A percentile compares a stretch with the other conserved stretches of the same genome.
Evolutionary conservation across 2,888 invertebrate species (phyloP).

Genomic region (Eristalis tenax): DNA sequence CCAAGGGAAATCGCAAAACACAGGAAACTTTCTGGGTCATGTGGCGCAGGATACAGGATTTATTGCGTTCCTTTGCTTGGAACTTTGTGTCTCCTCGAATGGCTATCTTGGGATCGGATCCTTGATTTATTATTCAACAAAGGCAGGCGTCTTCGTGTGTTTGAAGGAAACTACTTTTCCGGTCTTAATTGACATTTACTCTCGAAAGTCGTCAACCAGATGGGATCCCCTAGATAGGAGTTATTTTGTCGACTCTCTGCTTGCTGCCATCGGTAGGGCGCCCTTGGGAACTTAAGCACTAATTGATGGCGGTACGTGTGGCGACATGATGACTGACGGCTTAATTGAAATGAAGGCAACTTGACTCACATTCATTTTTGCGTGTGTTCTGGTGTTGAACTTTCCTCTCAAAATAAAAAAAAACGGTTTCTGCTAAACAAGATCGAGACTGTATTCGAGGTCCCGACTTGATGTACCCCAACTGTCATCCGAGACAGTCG

Average conservation of each 20-base stretch:
- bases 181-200: neutral
- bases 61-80: constrained; percentile 14
- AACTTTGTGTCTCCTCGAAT: constrained; percentile 21
- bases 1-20: neutral
- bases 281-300: neutral
- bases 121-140: constrained; percentile 25
- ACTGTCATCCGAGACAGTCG: too few species aligned
- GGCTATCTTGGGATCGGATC: constrained; percentile 6
- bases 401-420: too few species aligned
- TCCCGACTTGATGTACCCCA: too few species aligned
- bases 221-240: neutral
- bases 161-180: neutral
- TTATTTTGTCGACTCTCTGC: neutral
- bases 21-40: constrained; percentile 30
- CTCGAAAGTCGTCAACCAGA: neutral
- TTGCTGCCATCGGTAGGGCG: neutral
- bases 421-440: too few species aligned
- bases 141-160: neutral
- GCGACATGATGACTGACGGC: neutral
- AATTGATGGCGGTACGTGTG: neutral
- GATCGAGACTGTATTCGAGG: too few species aligned
- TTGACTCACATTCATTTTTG: too few species aligned
- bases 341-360: neutral
- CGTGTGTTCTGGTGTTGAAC: too few species aligned
- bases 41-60: constrained; percentile 24